Evolutionary conservation across 2,113 vertebrate species (phyloP).

Genomic region (Aptenodytes forsteri): DNA sequence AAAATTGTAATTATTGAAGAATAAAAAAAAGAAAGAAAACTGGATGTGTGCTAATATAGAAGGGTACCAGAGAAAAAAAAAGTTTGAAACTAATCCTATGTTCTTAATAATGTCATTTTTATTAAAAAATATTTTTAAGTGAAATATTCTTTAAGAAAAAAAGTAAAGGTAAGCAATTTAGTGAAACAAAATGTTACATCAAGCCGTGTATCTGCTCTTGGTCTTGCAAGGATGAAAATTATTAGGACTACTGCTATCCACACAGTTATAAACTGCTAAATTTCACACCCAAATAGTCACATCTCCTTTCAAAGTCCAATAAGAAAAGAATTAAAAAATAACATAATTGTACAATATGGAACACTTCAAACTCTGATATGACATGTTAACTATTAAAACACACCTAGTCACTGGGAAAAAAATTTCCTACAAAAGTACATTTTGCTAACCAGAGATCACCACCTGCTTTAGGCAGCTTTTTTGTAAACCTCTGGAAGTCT

Average conservation of each 20-base stretch:
- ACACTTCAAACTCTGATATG: background rate
- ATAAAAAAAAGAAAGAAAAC: background rate
- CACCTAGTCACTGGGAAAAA: slow-evolving; percentile 45
- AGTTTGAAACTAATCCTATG: background rate
- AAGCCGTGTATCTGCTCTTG: background rate
- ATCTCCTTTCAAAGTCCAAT: background rate
- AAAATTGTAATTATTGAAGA: background rate
- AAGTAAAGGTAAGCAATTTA: background rate
- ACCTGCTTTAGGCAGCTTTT: slow-evolving; percentile 74
- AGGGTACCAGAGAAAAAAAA: background rate
- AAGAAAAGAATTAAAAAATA: background rate
- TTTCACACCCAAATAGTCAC: background rate
- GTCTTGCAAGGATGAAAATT: background rate
- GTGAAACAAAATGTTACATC: background rate
- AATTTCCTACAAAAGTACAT: slow-evolving; percentile 52
- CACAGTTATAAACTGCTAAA: background rate
- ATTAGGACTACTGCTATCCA: background rate
- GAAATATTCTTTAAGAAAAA: background rate
- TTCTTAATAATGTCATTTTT: background rate
- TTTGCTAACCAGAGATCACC: slow-evolving; percentile 58
- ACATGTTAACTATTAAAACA: background rate
- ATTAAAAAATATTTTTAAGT: background rate
- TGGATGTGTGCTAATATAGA: background rate
- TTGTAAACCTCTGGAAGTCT: slow-evolving; percentile 74
- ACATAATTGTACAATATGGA: background rate